A percentile compares a stretch with the other conserved stretches of the same genome.
phyloP scores from a whole-genome alignment of 2,888 invertebrate species.

The Cecidostiba fungosa region DNA sequence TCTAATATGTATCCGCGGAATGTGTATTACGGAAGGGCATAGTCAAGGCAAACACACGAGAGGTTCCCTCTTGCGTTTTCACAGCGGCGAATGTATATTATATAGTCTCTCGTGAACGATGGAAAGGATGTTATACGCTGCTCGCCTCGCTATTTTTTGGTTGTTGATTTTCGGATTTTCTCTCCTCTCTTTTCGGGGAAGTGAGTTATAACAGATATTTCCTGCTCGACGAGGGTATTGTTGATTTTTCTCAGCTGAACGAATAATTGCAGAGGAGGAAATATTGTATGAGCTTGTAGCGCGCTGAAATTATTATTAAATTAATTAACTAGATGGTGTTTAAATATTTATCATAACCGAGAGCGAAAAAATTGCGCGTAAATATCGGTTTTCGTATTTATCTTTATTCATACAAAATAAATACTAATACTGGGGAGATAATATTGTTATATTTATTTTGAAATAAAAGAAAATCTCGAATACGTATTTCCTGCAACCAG shows the following conservation, averaged over 20 bases:
- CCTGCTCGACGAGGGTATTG: not conserved
- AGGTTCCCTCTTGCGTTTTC: not conserved
- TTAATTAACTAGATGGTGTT: not conserved
- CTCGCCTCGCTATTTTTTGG: not conserved
- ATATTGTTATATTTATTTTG: too few species aligned
- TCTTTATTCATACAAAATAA: too few species aligned
- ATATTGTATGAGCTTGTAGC: too few species aligned
- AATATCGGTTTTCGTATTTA: too few species aligned
- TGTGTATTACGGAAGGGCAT: slow-evolving; percentile 22
- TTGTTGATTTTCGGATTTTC: not conserved
- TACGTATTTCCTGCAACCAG: too few species aligned
- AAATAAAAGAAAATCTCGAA: too few species aligned
- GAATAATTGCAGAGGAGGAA: not conserved
- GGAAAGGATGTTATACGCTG: not conserved
- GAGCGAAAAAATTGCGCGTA: too few species aligned
- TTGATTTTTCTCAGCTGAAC: not conserved
- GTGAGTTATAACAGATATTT: too few species aligned
- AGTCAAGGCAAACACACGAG: not conserved
- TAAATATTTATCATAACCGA: not conserved
- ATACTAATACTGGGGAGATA: too few species aligned
- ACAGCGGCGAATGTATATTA: not conserved
- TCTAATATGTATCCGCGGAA: slow-evolving; percentile 54
- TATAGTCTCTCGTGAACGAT: not conserved
- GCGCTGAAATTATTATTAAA: not conserved
- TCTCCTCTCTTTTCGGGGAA: not conserved